Evolutionary conservation across 2,888 invertebrate species (phyloP), one percentile per base, ranked within the genome.

Genomic region (Stenurella melanura): DNA sequence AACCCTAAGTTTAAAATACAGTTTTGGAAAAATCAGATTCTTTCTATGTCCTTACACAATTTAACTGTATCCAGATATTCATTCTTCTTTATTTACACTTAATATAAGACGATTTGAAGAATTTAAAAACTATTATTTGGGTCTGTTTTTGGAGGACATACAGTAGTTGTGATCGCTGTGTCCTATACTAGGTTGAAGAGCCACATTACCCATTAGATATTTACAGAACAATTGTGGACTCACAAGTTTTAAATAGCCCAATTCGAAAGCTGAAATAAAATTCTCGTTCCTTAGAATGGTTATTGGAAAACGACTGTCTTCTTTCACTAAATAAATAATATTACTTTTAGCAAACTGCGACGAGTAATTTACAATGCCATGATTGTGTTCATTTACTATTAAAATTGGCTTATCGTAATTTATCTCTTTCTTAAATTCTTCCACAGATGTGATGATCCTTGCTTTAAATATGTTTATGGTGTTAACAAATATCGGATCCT

Each of bases 191-290:
- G 42, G 18, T n/a, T 17, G 10, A 11, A 67, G 18, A 3, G 2
- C 26, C 11, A 4, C 54, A 17, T 30, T 26, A 7, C 54, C 60
- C 15, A 11, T 57, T 15, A 71, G 21, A 42, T 26, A 74, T 42
- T 30, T 75, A 50, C 63, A 56, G 30, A 75, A 70, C 70, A 70
- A 21, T 15, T 50, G 67, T 34, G 78, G 68, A 38, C 77, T 74
- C 0, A 83, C 78, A 30, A 83, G 69, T 61, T 79, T 80, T 26
- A 83, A 34, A 70, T 80, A 80, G 38, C 77, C 79, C 19, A 18
- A 15, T 34, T 63, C 66, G 0, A 80, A 81, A 17, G 78, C 79
- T 17, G 34, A 58, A 42, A 75, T 60, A 71, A 81, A 78, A 11
- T 19, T 34, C 2, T 19, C 26, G 34, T 74, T 58, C 17, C 21